These are phyloP conservation scores for Calyptomena viridis DNA, from an alignment of 2,113 vertebrate genomes.

Conservation along the genomic window DNA sequence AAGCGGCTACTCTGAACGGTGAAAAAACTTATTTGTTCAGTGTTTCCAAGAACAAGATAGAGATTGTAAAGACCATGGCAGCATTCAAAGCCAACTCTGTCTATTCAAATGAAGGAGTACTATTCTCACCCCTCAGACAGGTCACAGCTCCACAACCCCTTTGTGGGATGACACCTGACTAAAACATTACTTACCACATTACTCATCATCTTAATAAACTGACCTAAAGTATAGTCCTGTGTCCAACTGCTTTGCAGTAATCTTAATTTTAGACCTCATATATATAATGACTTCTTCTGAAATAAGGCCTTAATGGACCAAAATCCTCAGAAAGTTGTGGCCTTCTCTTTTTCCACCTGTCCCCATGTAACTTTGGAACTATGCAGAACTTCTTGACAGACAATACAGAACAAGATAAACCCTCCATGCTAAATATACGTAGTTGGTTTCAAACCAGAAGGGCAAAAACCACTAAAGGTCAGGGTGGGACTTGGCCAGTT, in stretches of 20 bases:
- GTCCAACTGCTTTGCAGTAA: not conserved
- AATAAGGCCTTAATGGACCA: not conserved
- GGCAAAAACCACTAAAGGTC: not conserved
- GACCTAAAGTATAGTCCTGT: not conserved
- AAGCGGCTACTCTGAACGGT: not conserved
- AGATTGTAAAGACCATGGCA: not conserved
- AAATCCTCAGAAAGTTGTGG: not conserved
- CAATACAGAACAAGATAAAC: not conserved
- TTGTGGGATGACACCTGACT: accelerated
- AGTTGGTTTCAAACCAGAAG: not conserved
- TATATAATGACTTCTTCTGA: not conserved
- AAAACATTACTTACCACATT: not conserved
- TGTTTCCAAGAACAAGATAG: not conserved
- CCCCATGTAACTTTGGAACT: not conserved
- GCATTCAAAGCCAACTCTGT: not conserved
- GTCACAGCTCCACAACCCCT: not conserved
- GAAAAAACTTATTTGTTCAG: not conserved
- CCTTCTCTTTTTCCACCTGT: not conserved
- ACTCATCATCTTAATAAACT: not conserved
- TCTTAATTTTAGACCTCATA: not conserved
- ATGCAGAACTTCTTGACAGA: not conserved
- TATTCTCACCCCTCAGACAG: not conserved
- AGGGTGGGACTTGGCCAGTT: not conserved
- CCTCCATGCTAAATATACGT: accelerated
- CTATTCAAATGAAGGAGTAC: not conserved